Percentiles rank a stretch among this genome's conserved stretches.
These are phyloP conservation scores for Athalia cordata DNA, from an alignment of 2,888 invertebrate species.

Conservation along the genomic window DNA sequence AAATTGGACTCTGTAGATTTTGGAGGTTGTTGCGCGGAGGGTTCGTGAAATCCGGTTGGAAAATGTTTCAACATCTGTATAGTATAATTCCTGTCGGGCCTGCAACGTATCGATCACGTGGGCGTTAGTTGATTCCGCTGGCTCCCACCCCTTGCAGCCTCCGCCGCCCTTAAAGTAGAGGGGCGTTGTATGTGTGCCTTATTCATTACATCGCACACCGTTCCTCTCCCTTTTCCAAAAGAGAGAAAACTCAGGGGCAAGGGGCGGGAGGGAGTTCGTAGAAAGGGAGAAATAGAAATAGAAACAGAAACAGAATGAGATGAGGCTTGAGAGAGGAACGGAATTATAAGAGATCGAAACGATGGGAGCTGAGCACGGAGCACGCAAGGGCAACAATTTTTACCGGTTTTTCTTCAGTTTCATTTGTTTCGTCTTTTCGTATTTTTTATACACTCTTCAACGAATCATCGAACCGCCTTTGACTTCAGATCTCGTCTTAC, in stretches of 20 bases:
- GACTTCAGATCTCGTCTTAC: too few species aligned
- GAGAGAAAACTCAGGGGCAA: background rate
- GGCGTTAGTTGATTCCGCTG: constrained; percentile 47
- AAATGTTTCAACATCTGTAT: constrained; percentile 10
- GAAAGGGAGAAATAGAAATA: background rate
- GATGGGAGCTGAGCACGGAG: constrained; percentile 37
- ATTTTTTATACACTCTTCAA: background rate
- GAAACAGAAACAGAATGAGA: constrained; percentile 6
- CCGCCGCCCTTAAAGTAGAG: constrained; percentile 31
- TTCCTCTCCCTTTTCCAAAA: constrained; percentile 14
- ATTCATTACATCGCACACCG: constrained; percentile 47
- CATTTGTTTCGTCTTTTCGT: background rate
- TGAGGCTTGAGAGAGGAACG: background rate
- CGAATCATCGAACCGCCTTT: too few species aligned
- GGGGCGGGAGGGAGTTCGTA: background rate
- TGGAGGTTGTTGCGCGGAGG: background rate
- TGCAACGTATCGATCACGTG: constrained; percentile 54
- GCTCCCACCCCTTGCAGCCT: constrained; percentile 17
- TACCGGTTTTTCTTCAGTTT: too few species aligned
- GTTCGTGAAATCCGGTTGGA: constrained; percentile 23
- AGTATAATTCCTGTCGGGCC: constrained; percentile 24
- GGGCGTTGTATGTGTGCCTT: constrained; percentile 43
- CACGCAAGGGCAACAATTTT: constrained; percentile 11
- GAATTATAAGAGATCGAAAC: background rate
- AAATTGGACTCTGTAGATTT: background rate